phyloP scores from a whole-genome alignment of 2,888 invertebrate species.

The Melieria picta region DNA sequence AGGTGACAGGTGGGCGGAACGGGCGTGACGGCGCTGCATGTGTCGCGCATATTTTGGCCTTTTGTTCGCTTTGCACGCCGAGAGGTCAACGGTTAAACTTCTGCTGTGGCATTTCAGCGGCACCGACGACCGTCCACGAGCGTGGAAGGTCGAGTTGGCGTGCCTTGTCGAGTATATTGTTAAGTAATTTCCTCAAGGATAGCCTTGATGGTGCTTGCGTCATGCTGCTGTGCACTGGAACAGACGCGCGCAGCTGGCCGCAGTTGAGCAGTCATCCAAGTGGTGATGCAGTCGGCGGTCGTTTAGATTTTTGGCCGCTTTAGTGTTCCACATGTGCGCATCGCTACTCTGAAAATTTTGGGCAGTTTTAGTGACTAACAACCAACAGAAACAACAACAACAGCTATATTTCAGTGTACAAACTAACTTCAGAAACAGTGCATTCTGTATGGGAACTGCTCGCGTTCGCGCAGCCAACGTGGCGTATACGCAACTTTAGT shows the following conservation, averaged over 20 bases:
- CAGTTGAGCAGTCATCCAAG: slow-evolving; percentile 1
- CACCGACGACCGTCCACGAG: too few species aligned
- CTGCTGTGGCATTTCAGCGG: background rate
- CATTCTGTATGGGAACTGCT: too few species aligned
- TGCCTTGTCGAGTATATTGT: too few species aligned
- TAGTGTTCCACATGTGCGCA: too few species aligned
- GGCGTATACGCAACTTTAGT: slow-evolving; percentile 30
- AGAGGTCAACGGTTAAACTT: background rate
- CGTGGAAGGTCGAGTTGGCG: too few species aligned
- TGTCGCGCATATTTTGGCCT: slow-evolving; percentile 11
- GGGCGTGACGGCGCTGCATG: background rate
- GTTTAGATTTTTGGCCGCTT: too few species aligned
- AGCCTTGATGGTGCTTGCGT: slow-evolving; percentile 17
- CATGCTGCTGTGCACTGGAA: background rate
- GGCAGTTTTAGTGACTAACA: too few species aligned
- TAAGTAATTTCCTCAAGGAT: slow-evolving; percentile 26
- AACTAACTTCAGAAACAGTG: too few species aligned
- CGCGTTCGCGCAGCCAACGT: background rate
- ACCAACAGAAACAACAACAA: too few species aligned
- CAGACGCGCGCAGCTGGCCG: background rate
- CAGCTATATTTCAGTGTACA: too few species aligned
- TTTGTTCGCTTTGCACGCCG: background rate
- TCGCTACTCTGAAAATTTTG: too few species aligned
- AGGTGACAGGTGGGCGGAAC: background rate
- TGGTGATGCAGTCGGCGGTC: background rate